Conservation (phyloP, 2,113 vertebrate species). For the Dromiciops gliroides region DNA sequence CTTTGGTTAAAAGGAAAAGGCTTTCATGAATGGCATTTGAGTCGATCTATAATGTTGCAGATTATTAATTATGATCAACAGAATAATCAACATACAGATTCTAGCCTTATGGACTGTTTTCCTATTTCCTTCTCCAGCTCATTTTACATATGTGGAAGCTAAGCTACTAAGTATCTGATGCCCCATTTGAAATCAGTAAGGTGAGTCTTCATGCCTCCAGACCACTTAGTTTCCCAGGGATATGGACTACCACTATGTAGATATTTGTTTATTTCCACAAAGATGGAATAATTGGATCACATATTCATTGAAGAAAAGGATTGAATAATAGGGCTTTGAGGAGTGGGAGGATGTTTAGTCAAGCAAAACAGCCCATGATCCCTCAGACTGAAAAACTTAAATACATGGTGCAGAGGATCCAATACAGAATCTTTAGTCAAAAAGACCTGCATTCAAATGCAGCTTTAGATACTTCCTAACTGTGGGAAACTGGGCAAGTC, state of each 20-base stretch:
- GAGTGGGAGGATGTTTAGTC: background rate
- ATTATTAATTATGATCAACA: background rate
- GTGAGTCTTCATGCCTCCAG: background rate
- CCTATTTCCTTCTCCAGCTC: background rate
- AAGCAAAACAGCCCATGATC: background rate
- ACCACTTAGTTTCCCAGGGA: background rate
- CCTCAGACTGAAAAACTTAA: background rate
- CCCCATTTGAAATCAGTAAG: background rate
- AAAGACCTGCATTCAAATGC: background rate
- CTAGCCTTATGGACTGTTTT: background rate
- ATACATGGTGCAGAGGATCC: background rate
- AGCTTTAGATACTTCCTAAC: background rate
- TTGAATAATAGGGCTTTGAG: background rate
- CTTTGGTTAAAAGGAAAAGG: background rate
- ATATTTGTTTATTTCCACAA: background rate
- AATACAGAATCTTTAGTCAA: background rate
- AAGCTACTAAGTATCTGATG: background rate
- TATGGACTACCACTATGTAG: background rate
- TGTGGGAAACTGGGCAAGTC: background rate
- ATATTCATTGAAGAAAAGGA: background rate
- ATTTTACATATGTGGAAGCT: background rate
- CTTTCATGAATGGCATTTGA: constrained; percentile 1
- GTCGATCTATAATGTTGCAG: background rate
- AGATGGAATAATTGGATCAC: background rate
- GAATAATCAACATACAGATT: too few relatives aligned